A percentile compares a stretch with the other conserved stretches of the same genome.
Evolutionary conservation across 1,140 invertebrate genomes (phyloP).

Genomic region (Cyclina sinensis): DNA sequence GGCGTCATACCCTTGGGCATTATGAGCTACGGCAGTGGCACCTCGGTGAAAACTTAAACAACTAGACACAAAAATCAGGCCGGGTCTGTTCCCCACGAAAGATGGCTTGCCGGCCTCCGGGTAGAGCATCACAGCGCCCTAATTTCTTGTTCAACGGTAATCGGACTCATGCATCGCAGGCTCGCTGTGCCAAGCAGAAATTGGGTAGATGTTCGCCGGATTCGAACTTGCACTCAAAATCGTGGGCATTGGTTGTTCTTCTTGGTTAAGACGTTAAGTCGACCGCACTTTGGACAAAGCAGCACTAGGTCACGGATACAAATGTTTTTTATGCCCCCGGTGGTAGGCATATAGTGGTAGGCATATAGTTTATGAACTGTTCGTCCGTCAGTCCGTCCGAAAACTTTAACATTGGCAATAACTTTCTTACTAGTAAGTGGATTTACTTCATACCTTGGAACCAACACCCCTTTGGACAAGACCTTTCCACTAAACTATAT

Average conservation of each 20-base stretch:
- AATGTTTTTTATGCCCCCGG: neutral
- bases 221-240: constrained; percentile 20
- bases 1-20: constrained; percentile 36
- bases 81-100: neutral
- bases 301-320: neutral
- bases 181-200: constrained; percentile 1
- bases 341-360: too few species aligned
- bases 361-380: too few species aligned
- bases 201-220: neutral
- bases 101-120: neutral
- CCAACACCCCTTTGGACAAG: too few species aligned
- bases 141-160: neutral
- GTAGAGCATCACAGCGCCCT: neutral
- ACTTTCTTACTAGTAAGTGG: too few species aligned
- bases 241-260: neutral
- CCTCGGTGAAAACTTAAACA: neutral
- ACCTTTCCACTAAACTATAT: too few species aligned
- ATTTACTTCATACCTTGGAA: too few species aligned
- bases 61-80: neutral
- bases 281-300: neutral
- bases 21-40: constrained; percentile 7
- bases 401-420: too few species aligned
- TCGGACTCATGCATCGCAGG: neutral
- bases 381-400: too few species aligned
- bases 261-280: neutral